Percentiles rank a stretch among this genome's conserved stretches.
Evolutionary conservation across 2,888 invertebrate genomes (phyloP).

Genomic region (Ectropis crepuscularia): DNA sequence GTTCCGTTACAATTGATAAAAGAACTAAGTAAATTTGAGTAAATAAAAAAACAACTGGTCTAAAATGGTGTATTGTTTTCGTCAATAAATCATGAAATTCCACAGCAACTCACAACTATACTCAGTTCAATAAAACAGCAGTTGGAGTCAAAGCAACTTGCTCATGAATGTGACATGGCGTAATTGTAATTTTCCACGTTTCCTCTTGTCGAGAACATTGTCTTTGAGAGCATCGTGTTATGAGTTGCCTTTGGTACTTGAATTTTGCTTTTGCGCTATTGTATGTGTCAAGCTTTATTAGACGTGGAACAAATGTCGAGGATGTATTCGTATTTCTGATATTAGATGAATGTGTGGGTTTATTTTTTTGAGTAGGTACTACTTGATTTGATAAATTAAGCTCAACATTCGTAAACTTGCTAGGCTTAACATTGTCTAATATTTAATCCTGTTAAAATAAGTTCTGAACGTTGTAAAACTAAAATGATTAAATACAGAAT

Average conservation of each 20-base stretch:
- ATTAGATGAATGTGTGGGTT: too few species aligned
- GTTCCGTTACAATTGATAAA: too few species aligned
- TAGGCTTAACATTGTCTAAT: background rate
- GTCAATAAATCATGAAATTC: background rate
- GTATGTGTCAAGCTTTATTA: slow-evolving; percentile 23
- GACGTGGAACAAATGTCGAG: slow-evolving; percentile 8
- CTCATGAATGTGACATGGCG: slow-evolving; percentile 21
- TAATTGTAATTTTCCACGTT: slow-evolving; percentile 29
- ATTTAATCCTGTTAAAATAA: too few species aligned
- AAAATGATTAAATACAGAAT: too few species aligned
- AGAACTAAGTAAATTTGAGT: too few species aligned
- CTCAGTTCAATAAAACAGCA: slow-evolving; percentile 16
- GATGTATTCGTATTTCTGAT: slow-evolving; percentile 9
- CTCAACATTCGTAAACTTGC: too few species aligned
- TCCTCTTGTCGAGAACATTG: slow-evolving; percentile 30
- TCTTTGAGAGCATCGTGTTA: slow-evolving; percentile 24
- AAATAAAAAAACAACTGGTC: too few species aligned
- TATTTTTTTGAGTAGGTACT: too few species aligned
- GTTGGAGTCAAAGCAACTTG: slow-evolving; percentile 11
- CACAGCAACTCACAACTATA: background rate
- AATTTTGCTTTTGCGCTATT: slow-evolving; percentile 21
- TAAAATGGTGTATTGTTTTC: background rate
- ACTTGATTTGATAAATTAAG: too few species aligned
- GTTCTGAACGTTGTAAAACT: too few species aligned
- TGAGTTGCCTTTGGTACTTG: slow-evolving; percentile 17